Percentiles rank a stretch among this genome's conserved stretches.
Evolutionary conservation across 2,888 invertebrate species (phyloP).

Genomic region (Philaethria dido): DNA sequence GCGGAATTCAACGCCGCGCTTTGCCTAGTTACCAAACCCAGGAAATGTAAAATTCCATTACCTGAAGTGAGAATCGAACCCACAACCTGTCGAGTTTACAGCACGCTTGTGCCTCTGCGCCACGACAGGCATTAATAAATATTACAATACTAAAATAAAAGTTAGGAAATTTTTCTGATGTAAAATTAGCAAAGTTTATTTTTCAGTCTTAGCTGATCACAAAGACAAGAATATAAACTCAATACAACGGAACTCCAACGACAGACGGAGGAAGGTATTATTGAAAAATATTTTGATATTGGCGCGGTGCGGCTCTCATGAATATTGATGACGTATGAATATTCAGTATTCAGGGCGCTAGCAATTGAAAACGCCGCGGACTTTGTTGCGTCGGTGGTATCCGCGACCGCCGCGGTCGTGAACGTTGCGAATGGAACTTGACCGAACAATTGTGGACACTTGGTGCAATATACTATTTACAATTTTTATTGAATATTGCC

Average conservation of each 20-base stretch:
- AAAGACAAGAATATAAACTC: conserved; percentile 39
- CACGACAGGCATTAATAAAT: too few relatives aligned
- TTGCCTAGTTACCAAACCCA: too few relatives aligned
- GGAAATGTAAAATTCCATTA: too few relatives aligned
- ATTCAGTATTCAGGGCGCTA: conserved; percentile 73
- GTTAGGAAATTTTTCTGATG: too few relatives aligned
- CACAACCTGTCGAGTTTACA: too few relatives aligned
- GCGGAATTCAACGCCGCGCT: too few relatives aligned
- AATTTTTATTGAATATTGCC: too few relatives aligned
- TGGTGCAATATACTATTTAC: too few relatives aligned
- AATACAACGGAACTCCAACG: conserved; percentile 30
- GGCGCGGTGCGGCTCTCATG: conserved; percentile 56
- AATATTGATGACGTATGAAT: conserved; percentile 75
- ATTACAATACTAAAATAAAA: too few relatives aligned
- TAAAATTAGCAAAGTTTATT: neutral
- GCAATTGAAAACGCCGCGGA: conserved; percentile 68
- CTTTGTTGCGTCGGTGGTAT: conserved; percentile 19
- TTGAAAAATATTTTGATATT: conserved; percentile 50
- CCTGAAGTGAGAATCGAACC: too few relatives aligned
- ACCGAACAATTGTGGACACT: neutral
- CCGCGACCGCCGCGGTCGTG: conserved; percentile 8
- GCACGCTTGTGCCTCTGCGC: too few relatives aligned
- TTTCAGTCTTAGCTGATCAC: conserved; percentile 30
- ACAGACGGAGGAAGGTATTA: conserved; percentile 44
- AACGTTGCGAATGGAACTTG: neutral